A percentile compares a stretch with the other conserved stretches of the same genome.
Conservation (phyloP, 2,888 invertebrate species). For the Choristoneura rosaceana region DNA sequence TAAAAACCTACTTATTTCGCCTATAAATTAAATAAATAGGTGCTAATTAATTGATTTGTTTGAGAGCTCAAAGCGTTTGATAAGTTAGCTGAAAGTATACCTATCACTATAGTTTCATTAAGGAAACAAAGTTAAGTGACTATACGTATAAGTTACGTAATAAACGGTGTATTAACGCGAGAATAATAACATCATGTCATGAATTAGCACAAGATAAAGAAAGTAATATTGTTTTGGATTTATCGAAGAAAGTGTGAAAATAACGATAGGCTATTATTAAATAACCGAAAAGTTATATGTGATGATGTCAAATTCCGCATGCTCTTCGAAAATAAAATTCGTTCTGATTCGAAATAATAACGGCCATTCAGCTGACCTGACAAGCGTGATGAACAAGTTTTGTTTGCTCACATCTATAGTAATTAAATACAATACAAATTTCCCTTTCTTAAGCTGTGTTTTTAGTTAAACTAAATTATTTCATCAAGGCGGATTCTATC, state of each 20-base stretch:
- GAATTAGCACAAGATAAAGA: too few relatives aligned
- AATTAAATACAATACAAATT: neutral
- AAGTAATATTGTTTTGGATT: too few relatives aligned
- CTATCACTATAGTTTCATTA: too few relatives aligned
- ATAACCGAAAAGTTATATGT: neutral
- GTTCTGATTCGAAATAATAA: neutral
- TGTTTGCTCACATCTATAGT: neutral
- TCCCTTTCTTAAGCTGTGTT: neutral
- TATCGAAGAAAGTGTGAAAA: too few relatives aligned
- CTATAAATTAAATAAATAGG: too few relatives aligned
- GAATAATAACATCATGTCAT: too few relatives aligned
- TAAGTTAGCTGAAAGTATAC: too few relatives aligned
- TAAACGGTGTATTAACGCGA: neutral
- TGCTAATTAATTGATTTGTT: too few relatives aligned
- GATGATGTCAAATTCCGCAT: neutral
- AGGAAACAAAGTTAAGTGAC: too few relatives aligned
- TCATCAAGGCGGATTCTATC: neutral
- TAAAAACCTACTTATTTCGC: too few relatives aligned
- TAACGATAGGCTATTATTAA: conserved; percentile 6
- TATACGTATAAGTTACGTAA: too few relatives aligned
- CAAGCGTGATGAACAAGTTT: neutral
- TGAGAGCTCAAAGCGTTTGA: too few relatives aligned
- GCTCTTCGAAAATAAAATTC: neutral
- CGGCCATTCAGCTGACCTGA: neutral
- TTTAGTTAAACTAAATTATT: neutral